Evolutionary conservation across 2,888 invertebrate species (phyloP), one percentile per base, ranked within the genome.

Genomic region (Drosophila testacea): DNA sequence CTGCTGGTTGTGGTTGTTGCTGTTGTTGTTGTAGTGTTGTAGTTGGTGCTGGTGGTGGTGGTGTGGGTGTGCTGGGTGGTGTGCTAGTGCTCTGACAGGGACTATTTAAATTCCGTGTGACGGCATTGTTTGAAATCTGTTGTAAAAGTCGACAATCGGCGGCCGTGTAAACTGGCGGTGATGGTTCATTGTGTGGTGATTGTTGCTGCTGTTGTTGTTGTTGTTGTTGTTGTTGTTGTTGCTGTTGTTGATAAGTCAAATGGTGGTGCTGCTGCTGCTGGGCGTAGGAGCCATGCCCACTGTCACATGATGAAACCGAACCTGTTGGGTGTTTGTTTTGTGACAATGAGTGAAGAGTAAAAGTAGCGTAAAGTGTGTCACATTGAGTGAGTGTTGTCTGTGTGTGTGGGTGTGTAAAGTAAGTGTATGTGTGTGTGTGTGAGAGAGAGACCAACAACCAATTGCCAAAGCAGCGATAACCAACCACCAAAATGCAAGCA

Each of bases 251-350:
- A 38, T 69, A 61, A 2, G 68, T 62, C 64, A 64, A 44, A 60
- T 66, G 76, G 28, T 57, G 67, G 36, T 74, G 90, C 61, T 79
- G 94, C 16, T n/a, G n/a, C 92, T 94, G 95, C 84, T 94, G 95
- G 84, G 94, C 93, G 91, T 96, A 96, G 64, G 96, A 96, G 88
- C 96, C 96, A 93, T 97, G 97, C 90, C 97, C 97, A 91, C 97
- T 97, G 93, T 97, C 98, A 93, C 97, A 97, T 89, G 98, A 98
- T 86, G 97, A 97, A 90, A 97, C 96, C 85, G 98, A 97, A 92
- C 97, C 97, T 95, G 72, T 84, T 83, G 82, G 67, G 65, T 69
- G 70, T 73, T 70, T 69, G 55, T 70, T 65, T 64, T 54, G 67
- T 69, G 67, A 34, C 74, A 50, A 77, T 73, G 62, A 66, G 73